Evolutionary conservation across 2,113 vertebrate genomes (phyloP), one percentile per base, ranked within the genome.

Genomic region (Climacteris rufus): DNA sequence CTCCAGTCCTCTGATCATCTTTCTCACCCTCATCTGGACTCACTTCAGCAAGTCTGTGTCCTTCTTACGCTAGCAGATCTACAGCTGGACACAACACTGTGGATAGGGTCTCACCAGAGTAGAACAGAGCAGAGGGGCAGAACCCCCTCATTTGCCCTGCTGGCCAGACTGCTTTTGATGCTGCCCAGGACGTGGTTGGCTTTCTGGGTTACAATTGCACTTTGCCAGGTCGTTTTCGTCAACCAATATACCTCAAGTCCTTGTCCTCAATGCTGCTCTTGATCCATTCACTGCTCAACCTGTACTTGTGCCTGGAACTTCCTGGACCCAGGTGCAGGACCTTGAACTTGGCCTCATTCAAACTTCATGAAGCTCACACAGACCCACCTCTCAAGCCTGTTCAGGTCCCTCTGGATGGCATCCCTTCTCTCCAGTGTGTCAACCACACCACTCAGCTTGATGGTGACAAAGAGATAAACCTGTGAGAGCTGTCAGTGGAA

Each of bases 151-250:
- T 35, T 44, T 2, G 5, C 28, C 27, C 52, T 77, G 37, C 44
- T 86, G 61, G 31, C 37, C 70, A 42, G 0, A 0, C 14, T 39
- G 50, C 35, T 11, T 4, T 68, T 45, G 37, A 44, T 27, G 33
- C 53, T 66, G 27, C 31, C 31, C 44, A 37, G 53, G 37, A 52
- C 33, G 37, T 0, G 0, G 1, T 1, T 52, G 53, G 16, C 11
- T 59, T 22, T 33, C 9, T 59, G 44, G 37, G 45, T 4, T 86
- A 52, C 1, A 4, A 52, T 9, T 6, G 37, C 31, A 27, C 21
- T 18, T 2, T 37, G 31, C 11, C 17, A 33, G 53, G 6, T 77
- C 18, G 10, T 27, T 50, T 25, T 86, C 44, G 44, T 22, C 18
- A 27, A 44, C 3, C 33, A 60, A 22, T 14, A 68, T 42, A 21